Evolutionary conservation across 30 jellyfish, hydroid and myxozoan species (phyloP).

Genomic region (Euphysa ruthae): DNA sequence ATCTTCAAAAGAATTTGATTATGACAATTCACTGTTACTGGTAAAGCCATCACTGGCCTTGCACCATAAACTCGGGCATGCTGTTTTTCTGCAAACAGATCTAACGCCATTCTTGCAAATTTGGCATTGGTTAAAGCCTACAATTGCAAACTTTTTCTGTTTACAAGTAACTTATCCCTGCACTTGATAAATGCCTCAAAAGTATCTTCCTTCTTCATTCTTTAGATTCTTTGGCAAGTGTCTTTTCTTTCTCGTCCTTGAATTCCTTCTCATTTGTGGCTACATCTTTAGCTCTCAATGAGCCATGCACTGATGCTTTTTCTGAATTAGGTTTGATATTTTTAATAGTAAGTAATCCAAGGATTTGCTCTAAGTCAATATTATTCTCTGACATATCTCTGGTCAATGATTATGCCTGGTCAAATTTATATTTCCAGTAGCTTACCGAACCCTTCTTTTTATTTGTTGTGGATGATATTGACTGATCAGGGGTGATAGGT

Average conservation of each 20-base stretch:
- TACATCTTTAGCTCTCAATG: neutral
- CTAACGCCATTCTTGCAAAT: neutral
- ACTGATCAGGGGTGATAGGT: neutral
- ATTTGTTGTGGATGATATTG: neutral
- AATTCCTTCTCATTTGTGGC: slow-evolving; percentile 41
- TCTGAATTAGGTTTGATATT: neutral
- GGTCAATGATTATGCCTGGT: neutral
- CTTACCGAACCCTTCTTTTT: neutral
- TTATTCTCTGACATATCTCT: neutral
- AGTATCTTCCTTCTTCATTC: neutral
- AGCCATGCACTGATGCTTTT: neutral
- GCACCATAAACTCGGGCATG: neutral
- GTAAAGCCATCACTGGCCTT: neutral
- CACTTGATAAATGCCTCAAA: neutral
- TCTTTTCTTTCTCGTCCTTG: slow-evolving; percentile 23
- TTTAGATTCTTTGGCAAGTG: neutral
- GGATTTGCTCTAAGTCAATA: neutral
- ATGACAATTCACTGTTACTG: too few species aligned
- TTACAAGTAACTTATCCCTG: neutral
- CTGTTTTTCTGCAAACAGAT: neutral
- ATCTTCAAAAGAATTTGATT: too few species aligned
- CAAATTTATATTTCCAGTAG: neutral
- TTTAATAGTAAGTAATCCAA: neutral
- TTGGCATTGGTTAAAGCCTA: neutral
- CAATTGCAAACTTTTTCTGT: neutral